Conservation (phyloP, 2,888 invertebrate genomes). For the Dynastes maya region DNA sequence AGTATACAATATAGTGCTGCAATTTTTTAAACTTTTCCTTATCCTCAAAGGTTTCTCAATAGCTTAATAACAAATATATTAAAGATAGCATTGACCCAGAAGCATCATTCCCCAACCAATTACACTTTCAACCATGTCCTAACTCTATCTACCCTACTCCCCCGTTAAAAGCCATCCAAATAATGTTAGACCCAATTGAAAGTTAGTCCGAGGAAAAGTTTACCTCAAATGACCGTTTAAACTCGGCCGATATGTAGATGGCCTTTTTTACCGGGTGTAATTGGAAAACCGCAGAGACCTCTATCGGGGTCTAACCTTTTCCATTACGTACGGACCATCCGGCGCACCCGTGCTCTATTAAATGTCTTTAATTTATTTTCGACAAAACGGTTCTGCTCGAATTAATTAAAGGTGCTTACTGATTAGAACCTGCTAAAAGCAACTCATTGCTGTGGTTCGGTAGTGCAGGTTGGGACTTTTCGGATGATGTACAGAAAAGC, state of each 20-base stretch:
- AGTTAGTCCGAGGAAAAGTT: constrained; percentile 1
- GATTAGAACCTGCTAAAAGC: background rate
- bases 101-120: too few relatives aligned
- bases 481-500: background rate
- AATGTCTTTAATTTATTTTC: constrained; percentile 21
- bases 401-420: constrained; percentile 13
- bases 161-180: constrained; percentile 5
- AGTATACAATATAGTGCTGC: too few relatives aligned
- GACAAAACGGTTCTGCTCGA: background rate
- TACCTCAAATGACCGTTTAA: constrained; percentile 31
- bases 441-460: background rate
- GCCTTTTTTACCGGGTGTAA: constrained; percentile 14
- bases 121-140: background rate
- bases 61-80: too few relatives aligned
- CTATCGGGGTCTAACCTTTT: constrained; percentile 6
- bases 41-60: too few relatives aligned
- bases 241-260: constrained; percentile 27
- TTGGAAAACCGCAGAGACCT: constrained; percentile 22
- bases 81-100: background rate
- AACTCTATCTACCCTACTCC: background rate
- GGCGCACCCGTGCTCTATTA: background rate
- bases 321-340: background rate
- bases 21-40: too few relatives aligned
- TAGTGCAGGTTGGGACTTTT: background rate
- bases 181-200: constrained; percentile 24